Conservation (phyloP, 1,140 invertebrate genomes). For the Papilio helenus region DNA sequence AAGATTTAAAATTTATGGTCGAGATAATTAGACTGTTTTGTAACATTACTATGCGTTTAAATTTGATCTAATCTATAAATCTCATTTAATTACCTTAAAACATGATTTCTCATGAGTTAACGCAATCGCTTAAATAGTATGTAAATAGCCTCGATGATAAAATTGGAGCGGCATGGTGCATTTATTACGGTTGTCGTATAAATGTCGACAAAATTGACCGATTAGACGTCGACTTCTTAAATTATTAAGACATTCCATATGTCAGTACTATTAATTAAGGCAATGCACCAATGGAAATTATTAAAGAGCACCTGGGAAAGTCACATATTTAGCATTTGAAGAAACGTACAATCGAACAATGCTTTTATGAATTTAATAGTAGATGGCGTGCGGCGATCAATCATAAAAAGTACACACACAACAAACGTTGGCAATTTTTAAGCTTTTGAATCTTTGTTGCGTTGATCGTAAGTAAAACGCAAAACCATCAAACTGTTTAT, state of each 20-base stretch:
- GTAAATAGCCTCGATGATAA: neutral
- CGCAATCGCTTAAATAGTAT: neutral
- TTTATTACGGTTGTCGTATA: neutral
- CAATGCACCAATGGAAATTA: neutral
- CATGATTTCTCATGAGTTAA: neutral
- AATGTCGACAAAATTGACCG: neutral
- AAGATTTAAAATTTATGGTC: neutral
- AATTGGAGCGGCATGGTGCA: neutral
- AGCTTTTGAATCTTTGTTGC: neutral
- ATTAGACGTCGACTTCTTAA: neutral
- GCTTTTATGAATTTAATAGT: neutral
- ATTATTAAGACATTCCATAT: too few relatives aligned
- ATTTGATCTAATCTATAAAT: constrained; percentile 15
- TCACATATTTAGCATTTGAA: neutral
- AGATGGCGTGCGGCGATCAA: too few relatives aligned
- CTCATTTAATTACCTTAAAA: constrained; percentile 9
- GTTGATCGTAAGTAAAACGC: neutral
- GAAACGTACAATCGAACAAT: neutral
- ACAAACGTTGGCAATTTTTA: neutral
- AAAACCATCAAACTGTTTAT: neutral
- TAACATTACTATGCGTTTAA: neutral
- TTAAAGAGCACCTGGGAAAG: neutral
- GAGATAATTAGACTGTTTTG: neutral
- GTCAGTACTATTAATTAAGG: too few relatives aligned
- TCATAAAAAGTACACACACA: too few relatives aligned